phyloP scores from a whole-genome alignment of 2,113 vertebrate species.

The Sporophila hypoxantha region DNA sequence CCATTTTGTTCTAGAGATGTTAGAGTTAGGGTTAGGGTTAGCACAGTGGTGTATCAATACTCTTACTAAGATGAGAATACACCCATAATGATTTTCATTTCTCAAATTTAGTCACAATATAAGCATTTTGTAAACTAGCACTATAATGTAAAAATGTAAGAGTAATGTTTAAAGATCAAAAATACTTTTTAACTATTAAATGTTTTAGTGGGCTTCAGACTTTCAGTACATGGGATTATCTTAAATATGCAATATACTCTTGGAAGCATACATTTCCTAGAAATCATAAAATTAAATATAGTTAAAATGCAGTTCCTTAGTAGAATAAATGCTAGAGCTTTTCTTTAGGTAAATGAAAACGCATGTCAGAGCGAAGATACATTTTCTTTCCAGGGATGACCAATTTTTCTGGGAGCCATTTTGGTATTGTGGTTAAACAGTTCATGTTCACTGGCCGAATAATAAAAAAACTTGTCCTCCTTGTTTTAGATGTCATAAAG shows the following conservation, averaged over 20 bases:
- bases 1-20: conserved; percentile 40
- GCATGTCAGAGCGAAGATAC: not conserved
- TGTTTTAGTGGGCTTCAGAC: not conserved
- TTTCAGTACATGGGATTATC: not conserved
- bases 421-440: not conserved
- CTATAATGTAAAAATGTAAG: not conserved
- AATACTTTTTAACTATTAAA: not conserved
- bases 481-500: not conserved
- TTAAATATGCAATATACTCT: not conserved
- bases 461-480: not conserved
- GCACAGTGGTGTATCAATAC: not conserved
- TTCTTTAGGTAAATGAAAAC: not conserved
- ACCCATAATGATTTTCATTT: conserved; percentile 27
- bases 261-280: not conserved
- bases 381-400: not conserved
- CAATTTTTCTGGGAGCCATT: not conserved
- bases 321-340: not conserved
- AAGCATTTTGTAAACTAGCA: conserved; percentile 4
- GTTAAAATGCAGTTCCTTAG: not conserved
- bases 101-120: not conserved
- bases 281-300: not conserved
- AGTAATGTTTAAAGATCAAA: not conserved
- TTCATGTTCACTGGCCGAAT: not conserved
- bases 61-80: conserved; percentile 36
- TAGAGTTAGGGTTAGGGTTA: not conserved